These are phyloP conservation scores for Coendou prehensilis DNA, from an alignment of 2,797 vertebrate genomes.

Conservation along the genomic window DNA sequence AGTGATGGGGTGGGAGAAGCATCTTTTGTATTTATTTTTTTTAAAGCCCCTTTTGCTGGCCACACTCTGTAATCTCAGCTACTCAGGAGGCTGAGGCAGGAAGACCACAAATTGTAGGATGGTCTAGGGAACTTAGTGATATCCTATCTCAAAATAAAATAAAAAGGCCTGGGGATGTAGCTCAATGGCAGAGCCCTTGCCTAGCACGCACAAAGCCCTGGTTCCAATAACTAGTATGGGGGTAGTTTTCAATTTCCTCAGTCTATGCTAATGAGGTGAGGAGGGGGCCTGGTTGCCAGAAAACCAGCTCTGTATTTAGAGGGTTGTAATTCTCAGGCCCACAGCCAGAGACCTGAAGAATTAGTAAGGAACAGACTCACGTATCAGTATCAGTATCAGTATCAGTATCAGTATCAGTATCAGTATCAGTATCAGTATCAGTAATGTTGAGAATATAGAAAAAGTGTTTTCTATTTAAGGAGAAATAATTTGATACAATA, in stretches of 20 bases:
- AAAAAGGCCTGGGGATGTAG: background rate
- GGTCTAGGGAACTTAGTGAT: background rate
- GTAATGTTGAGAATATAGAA: background rate
- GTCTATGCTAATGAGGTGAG: background rate
- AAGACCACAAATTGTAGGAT: background rate
- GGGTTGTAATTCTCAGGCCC: background rate
- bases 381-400: background rate
- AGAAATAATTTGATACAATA: constrained; percentile 11
- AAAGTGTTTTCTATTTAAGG: background rate
- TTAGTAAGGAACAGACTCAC: background rate
- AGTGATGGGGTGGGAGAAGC: background rate
- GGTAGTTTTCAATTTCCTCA: background rate
- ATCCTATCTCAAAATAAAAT: background rate
- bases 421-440: background rate
- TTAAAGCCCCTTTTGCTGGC: background rate
- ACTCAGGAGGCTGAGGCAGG: background rate
- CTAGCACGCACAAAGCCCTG: background rate
- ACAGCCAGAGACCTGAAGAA: background rate
- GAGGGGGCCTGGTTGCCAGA: background rate
- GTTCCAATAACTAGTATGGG: background rate
- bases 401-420: background rate
- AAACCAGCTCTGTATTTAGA: background rate
- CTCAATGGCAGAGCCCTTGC: background rate
- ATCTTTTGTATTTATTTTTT: background rate
- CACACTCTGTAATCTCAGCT: background rate